A percentile compares a stretch with the other conserved stretches of the same genome.
These are phyloP conservation scores for Oligia latruncula DNA, from an alignment of 2,888 invertebrate species.

Conservation along the genomic window DNA sequence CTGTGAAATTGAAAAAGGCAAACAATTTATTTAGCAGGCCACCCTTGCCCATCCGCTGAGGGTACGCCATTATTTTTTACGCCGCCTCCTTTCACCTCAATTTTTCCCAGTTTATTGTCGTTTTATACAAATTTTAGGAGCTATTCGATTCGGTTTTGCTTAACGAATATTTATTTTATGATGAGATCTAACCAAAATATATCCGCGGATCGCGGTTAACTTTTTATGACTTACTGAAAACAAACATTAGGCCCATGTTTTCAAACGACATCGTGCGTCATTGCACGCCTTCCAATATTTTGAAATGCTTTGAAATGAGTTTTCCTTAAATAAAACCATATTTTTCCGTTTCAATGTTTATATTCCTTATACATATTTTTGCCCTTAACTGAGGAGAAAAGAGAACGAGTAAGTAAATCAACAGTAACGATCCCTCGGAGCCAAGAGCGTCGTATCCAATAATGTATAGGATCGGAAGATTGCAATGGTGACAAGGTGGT, in stretches of 20 bases:
- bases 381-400: conserved; percentile 28
- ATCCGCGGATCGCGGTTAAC: conserved; percentile 38
- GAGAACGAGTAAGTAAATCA: conserved; percentile 56
- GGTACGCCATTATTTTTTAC: conserved; percentile 87
- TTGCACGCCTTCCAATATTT: conserved; percentile 22
- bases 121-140: conserved; percentile 85
- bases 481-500: conserved; percentile 60
- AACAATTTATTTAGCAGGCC: conserved; percentile 86
- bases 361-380: conserved; percentile 15
- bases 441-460: conserved; percentile 53
- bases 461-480: conserved; percentile 61
- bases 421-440: conserved; percentile 62
- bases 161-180: conserved; percentile 71
- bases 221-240: conserved; percentile 45
- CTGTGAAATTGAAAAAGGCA: conserved; percentile 84
- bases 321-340: conserved; percentile 29
- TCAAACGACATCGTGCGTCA: conserved; percentile 29
- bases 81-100: conserved; percentile 83
- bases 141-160: conserved; percentile 73
- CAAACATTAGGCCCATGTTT: conserved; percentile 40
- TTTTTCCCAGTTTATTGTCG: conserved; percentile 83
- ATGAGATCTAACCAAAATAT: conserved; percentile 60
- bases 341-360: conserved; percentile 19
- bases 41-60: conserved; percentile 76
- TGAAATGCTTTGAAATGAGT: conserved; percentile 25